Percentiles rank a stretch among this genome's conserved stretches.
phyloP scores from a whole-genome alignment of 2,888 invertebrate species.

The Sarcophaga carnaria region DNA sequence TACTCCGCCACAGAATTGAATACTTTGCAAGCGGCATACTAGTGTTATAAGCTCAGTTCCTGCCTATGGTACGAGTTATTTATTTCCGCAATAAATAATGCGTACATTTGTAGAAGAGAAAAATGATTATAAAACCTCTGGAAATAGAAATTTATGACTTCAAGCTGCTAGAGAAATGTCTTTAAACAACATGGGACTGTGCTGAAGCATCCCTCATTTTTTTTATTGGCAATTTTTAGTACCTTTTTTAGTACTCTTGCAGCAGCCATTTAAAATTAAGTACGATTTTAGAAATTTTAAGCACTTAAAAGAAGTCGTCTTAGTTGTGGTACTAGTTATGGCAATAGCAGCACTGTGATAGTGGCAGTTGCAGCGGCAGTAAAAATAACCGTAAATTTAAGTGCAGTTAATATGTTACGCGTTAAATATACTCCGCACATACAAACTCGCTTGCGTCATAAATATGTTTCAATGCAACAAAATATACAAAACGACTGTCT shows the following conservation, averaged over 20 bases:
- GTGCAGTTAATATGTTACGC: slow-evolving; percentile 46
- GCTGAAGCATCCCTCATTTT: slow-evolving; percentile 29
- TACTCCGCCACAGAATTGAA: too few relatives aligned
- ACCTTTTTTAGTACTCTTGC: slow-evolving; percentile 12
- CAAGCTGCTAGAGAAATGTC: background rate
- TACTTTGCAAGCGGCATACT: too few relatives aligned
- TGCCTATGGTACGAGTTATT: too few relatives aligned
- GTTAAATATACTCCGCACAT: background rate
- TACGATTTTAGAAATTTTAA: slow-evolving; percentile 40
- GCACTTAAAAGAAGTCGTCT: slow-evolving; percentile 10
- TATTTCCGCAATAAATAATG: too few relatives aligned
- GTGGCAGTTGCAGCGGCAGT: slow-evolving; percentile 25
- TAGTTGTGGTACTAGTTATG: background rate
- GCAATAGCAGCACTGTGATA: background rate
- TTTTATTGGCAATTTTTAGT: slow-evolving; percentile 13
- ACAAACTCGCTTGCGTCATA: background rate
- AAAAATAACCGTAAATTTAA: slow-evolving; percentile 45
- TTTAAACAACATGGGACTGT: background rate
- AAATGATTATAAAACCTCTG: too few relatives aligned
- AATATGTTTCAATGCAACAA: background rate
- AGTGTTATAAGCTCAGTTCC: too few relatives aligned
- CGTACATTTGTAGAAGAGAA: background rate
- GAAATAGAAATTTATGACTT: too few relatives aligned
- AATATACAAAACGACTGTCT: background rate
- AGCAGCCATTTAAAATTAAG: slow-evolving; percentile 45